Conservation (phyloP, 2,113 vertebrate species). For the Neodon shergylaensis region DNA sequence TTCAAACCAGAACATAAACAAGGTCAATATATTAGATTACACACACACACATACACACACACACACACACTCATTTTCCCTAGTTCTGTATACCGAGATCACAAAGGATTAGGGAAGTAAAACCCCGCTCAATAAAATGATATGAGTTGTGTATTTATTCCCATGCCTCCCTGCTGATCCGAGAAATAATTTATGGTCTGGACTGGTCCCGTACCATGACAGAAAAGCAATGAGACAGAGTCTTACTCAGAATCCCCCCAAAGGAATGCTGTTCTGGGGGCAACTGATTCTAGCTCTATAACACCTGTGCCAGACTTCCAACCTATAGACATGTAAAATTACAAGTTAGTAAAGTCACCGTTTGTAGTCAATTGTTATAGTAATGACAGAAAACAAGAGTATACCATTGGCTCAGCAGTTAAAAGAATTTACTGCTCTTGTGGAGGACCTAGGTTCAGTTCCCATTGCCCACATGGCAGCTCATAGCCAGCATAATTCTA, state of each 20-base stretch:
- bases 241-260: neutral
- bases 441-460: neutral
- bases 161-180: no score
- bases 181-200: no score
- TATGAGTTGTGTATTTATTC: no score
- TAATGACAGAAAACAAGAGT: neutral
- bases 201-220: no score
- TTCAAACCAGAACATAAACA: slow-evolving; percentile 1
- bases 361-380: neutral
- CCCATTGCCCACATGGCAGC: neutral
- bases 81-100: neutral
- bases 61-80: neutral
- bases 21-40: neutral
- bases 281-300: neutral
- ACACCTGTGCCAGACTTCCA: neutral
- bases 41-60: neutral
- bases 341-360: neutral
- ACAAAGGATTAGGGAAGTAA: neutral
- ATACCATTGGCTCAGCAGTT: neutral
- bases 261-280: neutral
- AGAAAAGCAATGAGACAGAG: neutral
- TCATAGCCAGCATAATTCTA: neutral
- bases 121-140: neutral
- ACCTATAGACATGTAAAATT: neutral
- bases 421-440: neutral